Conservation (phyloP, 1,140 invertebrate genomes). For the Pomacea maculata region DNA sequence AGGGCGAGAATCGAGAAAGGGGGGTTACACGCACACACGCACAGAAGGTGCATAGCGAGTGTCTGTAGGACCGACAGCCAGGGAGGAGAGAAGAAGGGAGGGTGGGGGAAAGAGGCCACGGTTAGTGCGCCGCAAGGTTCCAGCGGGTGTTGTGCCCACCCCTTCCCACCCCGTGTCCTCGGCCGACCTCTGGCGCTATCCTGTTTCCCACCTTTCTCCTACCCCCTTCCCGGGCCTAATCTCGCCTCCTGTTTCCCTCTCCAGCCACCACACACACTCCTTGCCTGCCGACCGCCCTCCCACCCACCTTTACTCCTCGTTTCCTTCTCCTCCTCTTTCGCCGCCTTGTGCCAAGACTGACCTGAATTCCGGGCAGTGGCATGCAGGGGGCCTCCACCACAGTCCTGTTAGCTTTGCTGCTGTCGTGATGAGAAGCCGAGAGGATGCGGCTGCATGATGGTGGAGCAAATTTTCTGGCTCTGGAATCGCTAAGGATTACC, state of each 20-base stretch:
- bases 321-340: not conserved
- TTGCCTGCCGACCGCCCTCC: conserved; percentile 1
- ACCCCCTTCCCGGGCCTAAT: not conserved
- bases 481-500: too few relatives aligned
- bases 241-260: not conserved
- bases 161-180: not conserved
- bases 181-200: too few relatives aligned
- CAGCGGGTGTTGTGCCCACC: not conserved
- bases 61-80: not conserved
- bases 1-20: not conserved
- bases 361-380: conserved; percentile 23
- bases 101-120: not conserved
- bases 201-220: not conserved
- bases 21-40: not conserved
- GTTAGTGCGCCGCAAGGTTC: not conserved
- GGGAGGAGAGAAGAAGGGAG: not conserved
- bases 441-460: too few relatives aligned
- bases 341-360: conserved; percentile 16
- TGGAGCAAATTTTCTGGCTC: too few relatives aligned
- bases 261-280: not conserved
- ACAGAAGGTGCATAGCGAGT: not conserved
- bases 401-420: conserved; percentile 13
- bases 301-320: not conserved
- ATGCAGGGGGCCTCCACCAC: not conserved
- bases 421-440: not conserved